A percentile compares a stretch with the other conserved stretches of the same genome.
phyloP scores from a whole-genome alignment of 1,140 invertebrate genomes.

The Diachasma alloeum region DNA sequence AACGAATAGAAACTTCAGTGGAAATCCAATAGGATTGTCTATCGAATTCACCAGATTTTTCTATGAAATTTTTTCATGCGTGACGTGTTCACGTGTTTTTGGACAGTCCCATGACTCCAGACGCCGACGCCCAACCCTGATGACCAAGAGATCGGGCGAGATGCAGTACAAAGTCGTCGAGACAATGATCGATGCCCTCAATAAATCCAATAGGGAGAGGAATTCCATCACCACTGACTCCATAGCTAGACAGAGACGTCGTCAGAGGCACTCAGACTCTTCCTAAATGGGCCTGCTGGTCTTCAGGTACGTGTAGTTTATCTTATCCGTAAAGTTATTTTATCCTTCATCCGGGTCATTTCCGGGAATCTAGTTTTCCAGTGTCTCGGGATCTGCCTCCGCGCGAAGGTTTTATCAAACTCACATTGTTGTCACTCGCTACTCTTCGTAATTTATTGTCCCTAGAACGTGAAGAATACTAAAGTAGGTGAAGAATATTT shows the following conservation, averaged over 20 bases:
- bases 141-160: conserved; percentile 11
- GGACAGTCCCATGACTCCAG: background rate
- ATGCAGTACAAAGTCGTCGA: conserved; percentile 14
- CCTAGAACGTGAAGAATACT: background rate
- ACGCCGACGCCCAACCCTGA: background rate
- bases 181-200: background rate
- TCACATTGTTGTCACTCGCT: conserved; percentile 28
- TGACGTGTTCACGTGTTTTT: background rate
- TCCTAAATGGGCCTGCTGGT: background rate
- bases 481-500: background rate
- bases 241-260: conserved; percentile 17
- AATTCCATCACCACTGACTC: conserved; percentile 9
- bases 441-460: conserved; percentile 40
- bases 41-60: background rate
- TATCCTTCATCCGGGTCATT: background rate
- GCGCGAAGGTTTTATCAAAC: conserved; percentile 8
- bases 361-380: background rate
- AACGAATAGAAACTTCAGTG: no score
- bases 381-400: background rate
- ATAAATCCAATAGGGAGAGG: background rate
- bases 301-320: conserved; percentile 22
- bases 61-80: no score
- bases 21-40: no score
- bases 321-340: background rate
- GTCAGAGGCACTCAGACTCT: background rate